Conservation (phyloP, 30 jellyfish, hydroid and myxozoan species). For the Phacellophora camtschatica region DNA sequence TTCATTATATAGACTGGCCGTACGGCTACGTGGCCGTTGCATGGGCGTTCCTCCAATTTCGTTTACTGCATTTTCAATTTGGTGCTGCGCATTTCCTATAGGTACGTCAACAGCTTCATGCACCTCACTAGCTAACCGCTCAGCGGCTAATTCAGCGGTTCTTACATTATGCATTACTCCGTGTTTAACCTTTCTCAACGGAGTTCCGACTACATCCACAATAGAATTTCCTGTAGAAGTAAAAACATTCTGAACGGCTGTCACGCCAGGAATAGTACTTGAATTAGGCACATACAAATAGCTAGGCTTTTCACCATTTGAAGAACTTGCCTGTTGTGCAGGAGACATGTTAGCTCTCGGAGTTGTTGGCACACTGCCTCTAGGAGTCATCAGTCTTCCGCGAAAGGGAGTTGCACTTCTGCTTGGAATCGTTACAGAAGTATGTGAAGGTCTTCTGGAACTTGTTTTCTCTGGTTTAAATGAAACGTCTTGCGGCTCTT, state of each 20-base stretch:
- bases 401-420: conserved; percentile 4
- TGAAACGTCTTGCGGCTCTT: neutral
- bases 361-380: neutral
- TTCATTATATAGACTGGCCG: neutral
- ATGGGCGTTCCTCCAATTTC: conserved; percentile 35
- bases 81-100: too few relatives aligned
- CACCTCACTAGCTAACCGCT: too few relatives aligned
- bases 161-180: neutral
- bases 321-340: too few relatives aligned
- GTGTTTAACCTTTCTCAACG: neutral
- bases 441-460: conserved; percentile 18
- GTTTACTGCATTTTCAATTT: neutral
- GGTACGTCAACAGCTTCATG: too few relatives aligned
- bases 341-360: neutral
- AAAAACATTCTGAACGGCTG: neutral
- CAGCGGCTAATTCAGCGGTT: too few relatives aligned
- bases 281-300: neutral
- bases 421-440: neutral
- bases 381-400: conserved; percentile 16
- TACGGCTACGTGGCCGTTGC: conserved; percentile 5
- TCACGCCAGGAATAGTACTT: neutral
- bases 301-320: too few relatives aligned
- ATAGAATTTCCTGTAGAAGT: neutral
- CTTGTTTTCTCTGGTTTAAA: neutral
- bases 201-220: neutral